Base-by-base conservation (phyloP, 2,888 invertebrate genomes). In the Synergus itoensis region DNA sequence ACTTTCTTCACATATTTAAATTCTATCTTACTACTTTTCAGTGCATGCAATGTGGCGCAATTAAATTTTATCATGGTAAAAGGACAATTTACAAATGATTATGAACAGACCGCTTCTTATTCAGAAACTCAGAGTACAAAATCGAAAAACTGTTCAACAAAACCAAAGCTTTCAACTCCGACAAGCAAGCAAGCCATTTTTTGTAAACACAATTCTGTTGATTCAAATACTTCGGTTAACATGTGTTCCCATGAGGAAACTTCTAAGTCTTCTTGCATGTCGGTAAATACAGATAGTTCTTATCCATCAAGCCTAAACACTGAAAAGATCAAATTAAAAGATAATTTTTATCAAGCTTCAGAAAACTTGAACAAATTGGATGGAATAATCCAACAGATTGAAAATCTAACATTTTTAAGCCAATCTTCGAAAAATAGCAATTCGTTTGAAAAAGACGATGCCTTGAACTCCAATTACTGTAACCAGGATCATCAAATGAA, bases 371-470 rank as follows among this genome's bases (percentile, higher is more conserved):
- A 67, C 12, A 82, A 84, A 5, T 85, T 85, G 53, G 84, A 88
- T 28, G 84, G 87, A 8, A 85, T 89, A 12, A 88, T 86, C 73
- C 84, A 83, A 36, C 85, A 84, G 40, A 85, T 89, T 1, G 83
- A 84, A 9, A 82, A 78, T 1, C 77, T 87, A 7, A 82, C 79
- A 75, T 81, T 82, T 81, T 7, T 41, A 77, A 67, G 21, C 53
- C 8, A 28, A 0, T 53, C 48, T 36, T 16, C 48, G 12, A 53
- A 28, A 36, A 53, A 53, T n/a, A 16, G 9, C 36, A 28, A 40
- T n/a, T 40, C 53, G 9, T 9, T 53, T n/a, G 11, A 53, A 73
- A 53, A 40, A n/a, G 28, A 73, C 16, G 36, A 73, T 36, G 53
- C 36, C 36, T 36, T 73, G 1, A 73, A 53, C 28, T 73, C 73